Evolutionary conservation across 2,888 invertebrate genomes (phyloP).

Genomic region (Ophioninae sp.): DNA sequence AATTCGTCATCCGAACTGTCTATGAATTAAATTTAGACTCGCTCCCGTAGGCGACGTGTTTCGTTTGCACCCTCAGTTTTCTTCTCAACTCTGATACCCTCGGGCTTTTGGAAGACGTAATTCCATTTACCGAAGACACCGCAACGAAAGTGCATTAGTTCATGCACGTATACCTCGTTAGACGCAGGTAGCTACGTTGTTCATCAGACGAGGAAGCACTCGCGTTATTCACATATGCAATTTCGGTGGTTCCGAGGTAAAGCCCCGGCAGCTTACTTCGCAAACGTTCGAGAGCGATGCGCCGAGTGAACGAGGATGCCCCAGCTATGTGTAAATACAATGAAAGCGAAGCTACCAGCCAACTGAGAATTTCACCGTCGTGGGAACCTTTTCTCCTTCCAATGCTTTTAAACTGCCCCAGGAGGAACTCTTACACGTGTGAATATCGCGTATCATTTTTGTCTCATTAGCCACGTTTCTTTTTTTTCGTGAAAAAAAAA

Average conservation of each 20-base stretch:
- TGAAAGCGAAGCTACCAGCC: constrained; percentile 2
- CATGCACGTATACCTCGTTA: background rate
- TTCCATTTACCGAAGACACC: constrained; percentile 35
- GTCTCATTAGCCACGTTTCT: too few relatives aligned
- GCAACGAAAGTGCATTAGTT: constrained; percentile 53
- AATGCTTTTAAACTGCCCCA: background rate
- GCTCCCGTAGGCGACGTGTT: background rate
- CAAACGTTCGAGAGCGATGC: background rate
- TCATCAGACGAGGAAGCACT: constrained; percentile 2
- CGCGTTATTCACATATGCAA: constrained; percentile 31
- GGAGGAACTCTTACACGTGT: too few relatives aligned
- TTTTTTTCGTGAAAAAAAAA: too few relatives aligned
- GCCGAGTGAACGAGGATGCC: constrained; percentile 12
- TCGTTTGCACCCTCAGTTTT: background rate
- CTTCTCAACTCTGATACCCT: constrained; percentile 30
- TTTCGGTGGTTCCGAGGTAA: constrained; percentile 37
- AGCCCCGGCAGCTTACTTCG: background rate
- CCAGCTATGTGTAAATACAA: constrained; percentile 3
- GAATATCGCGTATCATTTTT: background rate
- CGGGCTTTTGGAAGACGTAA: constrained; percentile 34
- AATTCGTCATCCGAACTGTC: background rate
- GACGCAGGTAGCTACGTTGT: background rate
- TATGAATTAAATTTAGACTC: constrained; percentile 9
- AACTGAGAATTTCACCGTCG: background rate
- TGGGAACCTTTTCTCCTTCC: constrained; percentile 16